Base-by-base conservation (phyloP, 2,888 invertebrate genomes). In the Dolichopus griseipennis region DNA sequence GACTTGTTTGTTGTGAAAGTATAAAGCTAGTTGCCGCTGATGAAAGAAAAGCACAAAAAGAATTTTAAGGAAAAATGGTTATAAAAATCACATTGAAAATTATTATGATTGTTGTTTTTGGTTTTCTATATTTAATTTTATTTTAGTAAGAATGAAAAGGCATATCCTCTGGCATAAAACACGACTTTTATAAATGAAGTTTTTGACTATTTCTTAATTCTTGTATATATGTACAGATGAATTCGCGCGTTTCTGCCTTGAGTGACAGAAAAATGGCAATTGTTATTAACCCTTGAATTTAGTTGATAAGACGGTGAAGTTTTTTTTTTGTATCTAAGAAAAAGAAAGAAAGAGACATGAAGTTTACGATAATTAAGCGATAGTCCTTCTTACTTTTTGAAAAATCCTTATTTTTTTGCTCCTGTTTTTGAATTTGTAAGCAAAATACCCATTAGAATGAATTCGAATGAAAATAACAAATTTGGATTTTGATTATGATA, bases 101-200 rank as follows among this genome's bases (percentile, higher is more conserved):
- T 27, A 27, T 37, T 37, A 9, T 37, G 37, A 37, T 37, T 27
- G 27, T 27, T 27, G 27, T 27, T 27, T 27, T 27, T 27, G 27
- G 27, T 27, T 8, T 1, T 37, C 37, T 37, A 37, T n/a, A n/a
- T n/a, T n/a, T n/a, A n/a, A n/a, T 37, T 37, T 37, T 37, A 10
- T 37, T 37, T 5, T 37, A 10, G 4, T 12, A 7, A 12, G n/a
- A 52, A 52, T 52, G 52, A 18, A 52, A 52, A 52, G 52, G 52
- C 52, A 52, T 52, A 52, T 52, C 52, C 52, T 7, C 52, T 52
- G 52, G 52, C 15, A 27, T 52, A 52, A 52, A 52, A 12, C 2
- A 52, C 15, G 52, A 52, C 52, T 52, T 52, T 52, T 52, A 52
- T 52, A 52, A 52, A 52, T 52, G 52, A 52, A 52, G 52, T 52